phyloP scores from a whole-genome alignment of 2,113 vertebrate species.

The Halichoerus grypus region DNA sequence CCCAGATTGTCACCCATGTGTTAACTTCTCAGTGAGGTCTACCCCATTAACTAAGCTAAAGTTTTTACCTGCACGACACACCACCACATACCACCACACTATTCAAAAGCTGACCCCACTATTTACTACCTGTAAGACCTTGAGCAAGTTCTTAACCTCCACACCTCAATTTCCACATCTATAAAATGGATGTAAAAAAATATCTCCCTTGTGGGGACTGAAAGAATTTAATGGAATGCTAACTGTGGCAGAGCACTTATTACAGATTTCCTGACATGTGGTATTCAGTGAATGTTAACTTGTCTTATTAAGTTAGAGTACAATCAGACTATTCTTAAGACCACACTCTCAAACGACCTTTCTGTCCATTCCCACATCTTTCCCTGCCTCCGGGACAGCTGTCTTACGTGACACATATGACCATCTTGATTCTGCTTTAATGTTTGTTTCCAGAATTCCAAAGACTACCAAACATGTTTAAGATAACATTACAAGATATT shows the following conservation, averaged over 20 bases:
- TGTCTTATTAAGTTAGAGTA: not conserved
- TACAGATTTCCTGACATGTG: not conserved
- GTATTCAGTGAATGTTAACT: not conserved
- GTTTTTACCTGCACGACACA: not conserved
- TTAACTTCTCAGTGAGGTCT: not conserved
- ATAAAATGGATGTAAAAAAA: not conserved
- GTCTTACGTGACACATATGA: not conserved
- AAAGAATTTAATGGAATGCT: conserved; percentile 4
- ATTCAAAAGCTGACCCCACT: not conserved
- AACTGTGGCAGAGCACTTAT: not conserved
- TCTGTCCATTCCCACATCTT: not conserved
- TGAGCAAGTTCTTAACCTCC: not conserved
- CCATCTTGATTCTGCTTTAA: not conserved
- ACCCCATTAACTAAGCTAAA: not conserved
- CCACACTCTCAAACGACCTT: not conserved
- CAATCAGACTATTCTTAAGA: not conserved
- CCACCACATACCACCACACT: not conserved
- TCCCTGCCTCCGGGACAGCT: not conserved
- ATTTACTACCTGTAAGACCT: not conserved
- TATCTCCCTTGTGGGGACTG: not conserved
- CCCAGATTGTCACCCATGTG: not conserved
- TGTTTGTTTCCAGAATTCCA: conserved; percentile 47
- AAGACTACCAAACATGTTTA: not conserved
- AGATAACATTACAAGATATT: not conserved
- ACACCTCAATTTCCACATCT: conserved; percentile 15